These are phyloP conservation scores for Netelia melanura DNA, from an alignment of 2,888 invertebrate species.

Conservation along the genomic window DNA sequence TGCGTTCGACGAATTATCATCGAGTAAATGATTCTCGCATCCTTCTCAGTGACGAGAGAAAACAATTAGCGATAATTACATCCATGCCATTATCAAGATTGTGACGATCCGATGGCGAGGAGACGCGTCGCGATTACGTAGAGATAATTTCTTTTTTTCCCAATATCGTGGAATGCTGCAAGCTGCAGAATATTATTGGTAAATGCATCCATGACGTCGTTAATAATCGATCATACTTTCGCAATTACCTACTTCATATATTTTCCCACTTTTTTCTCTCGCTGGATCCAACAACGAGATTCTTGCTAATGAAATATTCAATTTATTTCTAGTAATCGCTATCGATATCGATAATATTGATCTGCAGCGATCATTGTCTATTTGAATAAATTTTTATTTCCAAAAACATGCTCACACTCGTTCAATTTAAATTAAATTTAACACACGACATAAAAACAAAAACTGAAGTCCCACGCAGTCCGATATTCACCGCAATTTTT, in stretches of 20 bases:
- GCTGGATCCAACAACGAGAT: not conserved
- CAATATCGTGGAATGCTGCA: not conserved
- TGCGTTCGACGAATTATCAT: constrained; percentile 38
- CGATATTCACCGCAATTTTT: no score
- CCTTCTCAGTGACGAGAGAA: constrained; percentile 29
- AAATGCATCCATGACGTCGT: not conserved
- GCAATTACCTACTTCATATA: not conserved
- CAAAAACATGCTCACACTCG: no score
- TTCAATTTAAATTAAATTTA: no score
- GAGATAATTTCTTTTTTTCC: constrained; percentile 9
- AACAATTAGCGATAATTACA: constrained; percentile 43
- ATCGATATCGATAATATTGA: no score
- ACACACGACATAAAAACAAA: no score
- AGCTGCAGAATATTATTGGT: not conserved
- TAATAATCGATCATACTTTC: not conserved
- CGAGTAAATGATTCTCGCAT: constrained; percentile 9
- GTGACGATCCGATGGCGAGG: constrained; percentile 4
- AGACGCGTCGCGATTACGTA: constrained; percentile 26
- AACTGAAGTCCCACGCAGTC: no score
- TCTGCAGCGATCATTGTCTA: no score
- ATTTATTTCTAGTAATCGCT: no score
- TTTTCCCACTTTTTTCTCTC: not conserved
- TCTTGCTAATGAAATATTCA: no score
- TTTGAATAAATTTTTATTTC: no score
- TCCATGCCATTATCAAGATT: constrained; percentile 27